Evolutionary conservation across 2,888 invertebrate genomes (phyloP), one percentile per base, ranked within the genome.

Genomic region (Eristalinus aeneus): DNA sequence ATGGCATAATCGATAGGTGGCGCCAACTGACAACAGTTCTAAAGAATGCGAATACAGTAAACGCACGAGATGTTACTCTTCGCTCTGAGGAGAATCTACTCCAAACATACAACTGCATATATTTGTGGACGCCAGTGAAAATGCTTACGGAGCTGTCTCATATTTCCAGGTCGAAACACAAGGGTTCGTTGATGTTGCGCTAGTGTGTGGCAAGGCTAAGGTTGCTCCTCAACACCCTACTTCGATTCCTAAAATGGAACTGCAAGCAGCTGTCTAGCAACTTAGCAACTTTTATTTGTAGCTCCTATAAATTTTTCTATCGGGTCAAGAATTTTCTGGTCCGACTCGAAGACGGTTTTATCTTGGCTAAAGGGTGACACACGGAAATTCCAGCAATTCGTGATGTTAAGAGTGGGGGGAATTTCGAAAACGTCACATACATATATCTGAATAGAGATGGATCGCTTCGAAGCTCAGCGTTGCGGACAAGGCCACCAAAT

Each of bases 111-210:
- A 79, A 39, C 32, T 87, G 16, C 80, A 87, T 34, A 36, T 71
- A 0, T 85, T 84, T 58, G 76, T 74, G 1, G 87, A 85, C 58
- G 88, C 88, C 2, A 80, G 87, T 61, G 74, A 56, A 58, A 20
- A 65, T 31, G 16, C 67, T n/a, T 83, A 34, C 34, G 31, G 61
- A 22, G 73, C 67, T 1, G 61, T 67, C n/a, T 80, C 67, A 0
- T 73, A 80, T 58, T 73, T 72, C 16, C 56, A n/a, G n/a, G n/a
- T n/a, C n/a, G n/a, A n/a, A n/a, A n/a, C n/a, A n/a, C n/a, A n/a
- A n/a, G n/a, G n/a, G n/a, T n/a, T n/a, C n/a, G n/a, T n/a, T n/a
- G n/a, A n/a, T n/a, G n/a, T n/a, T n/a, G 65, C 77, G 3, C 16
- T 89, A 8, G 54, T 31, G 54, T 23, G 53, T 20, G 53, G 12